A percentile compares a stretch with the other conserved stretches of the same genome.
phyloP scores from a whole-genome alignment of 2,888 invertebrate genomes.

The Drosophila quinaria region DNA sequence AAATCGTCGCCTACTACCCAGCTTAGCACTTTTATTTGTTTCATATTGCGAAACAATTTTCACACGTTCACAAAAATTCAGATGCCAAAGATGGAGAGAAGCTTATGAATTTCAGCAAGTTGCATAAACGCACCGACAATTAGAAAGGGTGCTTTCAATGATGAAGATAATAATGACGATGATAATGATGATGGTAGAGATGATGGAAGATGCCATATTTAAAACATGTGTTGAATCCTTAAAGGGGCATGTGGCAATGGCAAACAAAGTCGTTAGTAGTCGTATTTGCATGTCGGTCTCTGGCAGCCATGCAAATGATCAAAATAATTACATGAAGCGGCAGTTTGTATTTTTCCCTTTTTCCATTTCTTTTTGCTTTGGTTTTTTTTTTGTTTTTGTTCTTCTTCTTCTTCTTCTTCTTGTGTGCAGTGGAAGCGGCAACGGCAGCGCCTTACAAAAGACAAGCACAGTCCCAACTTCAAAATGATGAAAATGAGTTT shows the following conservation, averaged over 20 bases:
- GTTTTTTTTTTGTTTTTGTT: not conserved
- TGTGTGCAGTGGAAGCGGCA: slow-evolving; percentile 30
- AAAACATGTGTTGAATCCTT: slow-evolving; percentile 27
- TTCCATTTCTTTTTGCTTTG: not conserved
- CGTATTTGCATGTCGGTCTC: slow-evolving; percentile 51
- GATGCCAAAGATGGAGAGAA: slow-evolving; percentile 46
- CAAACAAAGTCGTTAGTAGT: slow-evolving; percentile 53
- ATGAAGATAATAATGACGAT: not conserved
- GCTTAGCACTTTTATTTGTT: not conserved
- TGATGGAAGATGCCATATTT: slow-evolving; percentile 18
- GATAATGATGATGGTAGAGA: not conserved
- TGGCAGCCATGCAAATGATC: slow-evolving; percentile 73
- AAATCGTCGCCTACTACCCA: not conserved
- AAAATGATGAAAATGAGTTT: slow-evolving; percentile 82
- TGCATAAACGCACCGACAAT: slow-evolving; percentile 22
- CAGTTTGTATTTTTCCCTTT: slow-evolving; percentile 52
- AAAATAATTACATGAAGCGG: slow-evolving; percentile 78
- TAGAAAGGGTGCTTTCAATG: slow-evolving; percentile 23
- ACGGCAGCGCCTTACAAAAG: slow-evolving; percentile 59
- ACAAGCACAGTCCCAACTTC: slow-evolving; percentile 76
- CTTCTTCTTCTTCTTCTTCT: slow-evolving; percentile 12
- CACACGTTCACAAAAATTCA: slow-evolving; percentile 50
- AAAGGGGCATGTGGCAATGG: slow-evolving; percentile 34
- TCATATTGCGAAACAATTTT: slow-evolving; percentile 41
- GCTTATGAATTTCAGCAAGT: slow-evolving; percentile 52